Percentiles rank a stretch among this genome's conserved stretches.
These are phyloP conservation scores for Benthosema pterotum DNA, from an alignment of 2,797 vertebrate genomes.

Conservation along the genomic window DNA sequence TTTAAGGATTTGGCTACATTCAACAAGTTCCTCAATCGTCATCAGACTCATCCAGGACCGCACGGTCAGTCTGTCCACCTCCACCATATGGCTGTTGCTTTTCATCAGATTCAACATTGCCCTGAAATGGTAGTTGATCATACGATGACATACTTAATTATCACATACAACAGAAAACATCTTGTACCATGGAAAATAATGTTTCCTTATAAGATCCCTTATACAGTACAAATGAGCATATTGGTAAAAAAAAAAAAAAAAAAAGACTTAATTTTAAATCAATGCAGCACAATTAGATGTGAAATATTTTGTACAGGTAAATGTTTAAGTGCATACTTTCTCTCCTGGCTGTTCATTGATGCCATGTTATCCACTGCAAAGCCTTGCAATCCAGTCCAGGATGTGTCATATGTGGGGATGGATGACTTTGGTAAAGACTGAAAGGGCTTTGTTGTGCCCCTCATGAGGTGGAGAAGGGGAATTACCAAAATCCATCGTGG, in stretches of 20 bases:
- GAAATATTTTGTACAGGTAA: too few relatives aligned
- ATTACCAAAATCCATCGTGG: conserved; percentile 81
- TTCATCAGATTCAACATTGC: conserved; percentile 69
- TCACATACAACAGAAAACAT: neutral
- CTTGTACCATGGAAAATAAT: too few relatives aligned
- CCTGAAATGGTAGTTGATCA: conserved; percentile 49
- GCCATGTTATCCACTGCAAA: conserved; percentile 17
- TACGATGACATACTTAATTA: neutral
- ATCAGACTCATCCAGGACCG: conserved; percentile 86
- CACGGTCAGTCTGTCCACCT: conserved; percentile 73
- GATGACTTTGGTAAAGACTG: conserved; percentile 3
- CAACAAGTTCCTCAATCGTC: conserved; percentile 55
- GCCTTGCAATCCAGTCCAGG: conserved; percentile 76
- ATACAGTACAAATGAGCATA: too few relatives aligned
- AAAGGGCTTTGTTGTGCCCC: conserved; percentile 51
- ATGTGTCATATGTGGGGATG: fast-evolving
- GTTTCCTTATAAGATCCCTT: too few relatives aligned
- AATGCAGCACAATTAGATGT: too few relatives aligned
- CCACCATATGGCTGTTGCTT: conserved; percentile 67
- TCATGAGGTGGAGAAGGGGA: conserved; percentile 85
- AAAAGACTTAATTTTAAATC: too few relatives aligned
- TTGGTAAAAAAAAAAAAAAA: too few relatives aligned
- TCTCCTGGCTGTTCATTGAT: conserved; percentile 18
- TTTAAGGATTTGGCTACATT: conserved; percentile 53
- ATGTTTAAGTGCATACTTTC: conserved; percentile 52